A percentile compares a stretch with the other conserved stretches of the same genome.
phyloP scores from a whole-genome alignment of 1,140 invertebrate genomes.

The Drosophila malerkotliana region DNA sequence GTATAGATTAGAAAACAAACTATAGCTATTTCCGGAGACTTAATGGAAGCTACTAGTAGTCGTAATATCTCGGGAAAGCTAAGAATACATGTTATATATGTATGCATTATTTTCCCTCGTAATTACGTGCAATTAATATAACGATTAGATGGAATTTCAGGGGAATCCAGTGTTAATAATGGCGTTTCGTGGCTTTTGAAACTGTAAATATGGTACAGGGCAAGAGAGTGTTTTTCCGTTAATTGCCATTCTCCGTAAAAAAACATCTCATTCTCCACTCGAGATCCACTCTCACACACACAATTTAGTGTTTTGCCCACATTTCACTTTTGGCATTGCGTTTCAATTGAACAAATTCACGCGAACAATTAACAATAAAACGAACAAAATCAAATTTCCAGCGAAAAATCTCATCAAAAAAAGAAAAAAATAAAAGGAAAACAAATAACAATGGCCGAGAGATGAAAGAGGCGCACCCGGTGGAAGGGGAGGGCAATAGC shows the following conservation, averaged over 20 bases:
- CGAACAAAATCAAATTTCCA: conserved; percentile 66
- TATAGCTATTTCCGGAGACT: too few species aligned
- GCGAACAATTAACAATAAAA: conserved; percentile 81
- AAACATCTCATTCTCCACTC: conserved; percentile 30
- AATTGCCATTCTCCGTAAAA: conserved; percentile 26
- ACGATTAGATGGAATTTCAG: conserved; percentile 16
- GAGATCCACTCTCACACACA: conserved; percentile 20
- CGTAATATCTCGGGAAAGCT: too few species aligned
- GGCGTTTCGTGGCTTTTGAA: conserved; percentile 21
- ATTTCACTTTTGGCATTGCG: conserved; percentile 80
- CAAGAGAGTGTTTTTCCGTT: conserved; percentile 18
- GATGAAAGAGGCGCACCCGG: conserved; percentile 15
- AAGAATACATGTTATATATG: too few species aligned
- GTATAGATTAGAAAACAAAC: too few species aligned
- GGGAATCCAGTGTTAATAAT: conserved; percentile 16
- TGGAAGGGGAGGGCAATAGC: conserved; percentile 1
- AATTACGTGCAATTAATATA: not conserved
- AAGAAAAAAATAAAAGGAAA: conserved; percentile 13
- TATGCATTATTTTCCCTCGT: not conserved
- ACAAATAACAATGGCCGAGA: conserved; percentile 38
- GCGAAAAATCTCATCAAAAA: conserved; percentile 54
- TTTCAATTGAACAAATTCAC: conserved; percentile 83
- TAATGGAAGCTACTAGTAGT: too few species aligned
- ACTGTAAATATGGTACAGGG: conserved; percentile 3
- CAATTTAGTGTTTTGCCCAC: conserved; percentile 78